Evolutionary conservation across 1,140 invertebrate species (phyloP), one percentile per base, ranked within the genome.

Genomic region (Nebria ingens): DNA sequence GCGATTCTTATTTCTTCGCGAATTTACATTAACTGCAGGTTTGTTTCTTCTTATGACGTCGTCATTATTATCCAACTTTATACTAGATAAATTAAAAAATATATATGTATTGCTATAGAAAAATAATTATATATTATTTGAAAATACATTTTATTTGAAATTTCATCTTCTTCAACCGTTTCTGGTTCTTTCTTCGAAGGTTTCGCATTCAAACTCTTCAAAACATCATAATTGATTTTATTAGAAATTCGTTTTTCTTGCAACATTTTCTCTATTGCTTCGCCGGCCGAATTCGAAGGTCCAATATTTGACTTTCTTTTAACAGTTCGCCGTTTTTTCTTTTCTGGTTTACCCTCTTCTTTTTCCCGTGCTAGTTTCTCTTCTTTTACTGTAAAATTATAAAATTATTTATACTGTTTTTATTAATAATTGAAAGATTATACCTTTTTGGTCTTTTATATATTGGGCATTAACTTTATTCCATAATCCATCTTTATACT

Each of bases 201-300:
- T 68, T 75, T 83, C 59, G 61, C 71, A 67, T 82, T 82, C 59
- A 94, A 72, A 65, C 83, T 89, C 65, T 91, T 93, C 12, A 98
- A 73, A 17, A 98, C 94, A 63, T 98, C 94, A 67, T 98, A 98
- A 72, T 98, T 97, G 23, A 98, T 97, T 79, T 98, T 98, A 2
- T 82, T 85, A 0, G 94, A 97, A 56, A 98, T 87, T 67, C 91
- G 91, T 70, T 95, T 97, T 63, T 96, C 93, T 61, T 92, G 86
- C 4, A 97, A 70, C 82, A 97, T 93, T 70, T 93, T 95, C 65
- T 93, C 90, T 21, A 97, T 93, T 0, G 93, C 93, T 74, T 97
- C 93, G 1, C 85, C 86, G 13, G 91, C 89, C n/a, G 84, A 88
- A 56, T 84, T 88, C 0, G 90, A 86, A 1, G 83, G 80, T 1